Evolutionary conservation across 2,113 vertebrate species (phyloP), one percentile per base, ranked within the genome.

Genomic region (Toxostoma redivivum): DNA sequence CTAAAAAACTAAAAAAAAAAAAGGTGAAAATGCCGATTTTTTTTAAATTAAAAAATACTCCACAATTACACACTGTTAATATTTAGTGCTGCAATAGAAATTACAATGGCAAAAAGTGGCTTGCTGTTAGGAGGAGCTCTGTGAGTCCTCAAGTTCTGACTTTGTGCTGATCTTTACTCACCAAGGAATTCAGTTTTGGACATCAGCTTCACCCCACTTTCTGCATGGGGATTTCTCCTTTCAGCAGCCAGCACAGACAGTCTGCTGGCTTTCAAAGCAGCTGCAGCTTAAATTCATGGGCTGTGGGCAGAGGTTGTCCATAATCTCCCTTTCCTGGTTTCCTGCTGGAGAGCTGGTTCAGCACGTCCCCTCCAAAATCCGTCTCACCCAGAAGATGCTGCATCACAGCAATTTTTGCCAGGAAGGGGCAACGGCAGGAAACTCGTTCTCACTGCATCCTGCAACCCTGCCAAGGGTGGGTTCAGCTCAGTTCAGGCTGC

Each of bases 221-320:
- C 61, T 65, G 21, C 6, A 1, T 3, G 17, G 10, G 44, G 37
- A 47, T 86, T 66, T 71, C 57, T 37, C 42, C 45, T 77, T 77
- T 22, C 10, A 4, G 62, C 57, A 44, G 17, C 33, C 0, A 0
- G 30, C 53, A n/a, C 7, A 22, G 33, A 2, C 20, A 22, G 31
- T 30, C 51, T n/a, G 17, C 57, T 65, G 62, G 57, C 22, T 51
- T 66, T 62, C 37, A 40, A 35, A 51, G 30, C 40, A 61, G 23
- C 51, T 71, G 28, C 17, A n/a, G 44, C 12, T 42, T 31, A 53
- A 70, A 48, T 33, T 45, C 38, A 19, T 4, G 23, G 20, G 8
- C 70, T 56, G 22, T 0, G 1, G n/a, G 37, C 51, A 67, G 58
- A 72, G 62, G 3, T 19, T 42, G 42, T 24, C 71, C 9, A 3